A percentile compares a stretch with the other conserved stretches of the same genome.
Conservation (phyloP, 1,140 invertebrate species). For the Chionoecetes opilio region DNA sequence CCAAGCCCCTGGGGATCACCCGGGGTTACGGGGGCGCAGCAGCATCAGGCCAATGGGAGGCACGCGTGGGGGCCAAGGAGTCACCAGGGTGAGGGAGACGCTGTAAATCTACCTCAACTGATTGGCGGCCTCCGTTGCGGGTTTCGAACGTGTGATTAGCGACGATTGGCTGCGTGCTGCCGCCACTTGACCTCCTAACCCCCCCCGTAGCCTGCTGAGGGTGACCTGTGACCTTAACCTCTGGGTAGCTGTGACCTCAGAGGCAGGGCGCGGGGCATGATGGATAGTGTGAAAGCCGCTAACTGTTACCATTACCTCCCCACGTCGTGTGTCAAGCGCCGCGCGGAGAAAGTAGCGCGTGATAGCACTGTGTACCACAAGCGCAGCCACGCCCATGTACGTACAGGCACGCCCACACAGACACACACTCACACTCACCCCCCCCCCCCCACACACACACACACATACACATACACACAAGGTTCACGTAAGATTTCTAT, state of each 20-base stretch:
- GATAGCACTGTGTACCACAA: no score
- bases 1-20: not conserved
- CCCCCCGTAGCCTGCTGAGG: not conserved
- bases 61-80: not conserved
- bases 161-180: conserved; percentile 71
- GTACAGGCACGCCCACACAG: not conserved
- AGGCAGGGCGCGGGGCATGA: conserved; percentile 53
- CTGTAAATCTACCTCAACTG: not conserved
- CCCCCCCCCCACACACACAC: no score
- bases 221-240: conserved; percentile 59
- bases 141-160: conserved; percentile 42
- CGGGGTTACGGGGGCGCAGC: not conserved
- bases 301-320: not conserved
- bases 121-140: not conserved
- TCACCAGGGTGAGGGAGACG: not conserved
- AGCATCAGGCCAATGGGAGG: conserved; percentile 1
- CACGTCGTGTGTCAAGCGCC: not conserved
- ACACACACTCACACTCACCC: no score
- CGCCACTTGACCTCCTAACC: conserved; percentile 64
- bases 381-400: not conserved
- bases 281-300: conserved; percentile 59
- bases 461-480: not conserved
- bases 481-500: no score
- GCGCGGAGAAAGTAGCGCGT: no score
- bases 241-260: conserved; percentile 64